phyloP scores from a whole-genome alignment of 2,888 invertebrate genomes.

The Melinopterus prodromus region DNA sequence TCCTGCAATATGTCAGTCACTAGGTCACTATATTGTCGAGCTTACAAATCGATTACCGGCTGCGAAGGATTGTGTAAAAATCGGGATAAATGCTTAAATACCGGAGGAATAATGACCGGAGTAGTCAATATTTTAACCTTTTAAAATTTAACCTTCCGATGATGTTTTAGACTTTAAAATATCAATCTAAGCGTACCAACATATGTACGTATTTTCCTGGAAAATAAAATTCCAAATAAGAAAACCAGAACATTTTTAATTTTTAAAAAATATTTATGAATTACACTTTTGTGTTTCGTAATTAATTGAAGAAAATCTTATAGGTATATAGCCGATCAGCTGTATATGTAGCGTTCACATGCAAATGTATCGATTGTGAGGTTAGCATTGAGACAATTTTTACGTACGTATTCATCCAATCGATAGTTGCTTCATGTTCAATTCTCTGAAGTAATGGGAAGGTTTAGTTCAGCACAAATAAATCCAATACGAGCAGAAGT shows the following conservation, averaged over 20 bases:
- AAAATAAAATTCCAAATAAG: no score
- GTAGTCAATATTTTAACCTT: neutral
- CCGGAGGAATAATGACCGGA: neutral
- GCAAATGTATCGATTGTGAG: neutral
- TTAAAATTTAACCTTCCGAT: neutral
- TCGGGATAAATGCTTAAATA: neutral
- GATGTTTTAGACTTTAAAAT: no score
- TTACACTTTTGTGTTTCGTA: neutral
- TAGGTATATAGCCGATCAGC: neutral
- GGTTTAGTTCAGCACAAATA: neutral
- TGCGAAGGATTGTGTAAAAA: neutral
- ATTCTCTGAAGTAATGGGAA: neutral
- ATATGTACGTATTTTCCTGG: no score
- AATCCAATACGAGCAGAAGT: neutral
- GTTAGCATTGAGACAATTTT: neutral
- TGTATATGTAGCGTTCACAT: neutral
- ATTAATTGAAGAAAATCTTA: neutral
- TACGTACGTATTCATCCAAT: neutral
- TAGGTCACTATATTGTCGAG: neutral
- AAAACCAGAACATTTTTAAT: no score
- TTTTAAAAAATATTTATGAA: no score
- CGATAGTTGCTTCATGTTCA: neutral
- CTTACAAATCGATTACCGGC: neutral
- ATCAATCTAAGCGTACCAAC: no score
- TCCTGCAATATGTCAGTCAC: neutral